Evolutionary conservation across 92 coral and sea anemone genomes (phyloP).

Genomic region (Palythoa caribaeorum): DNA sequence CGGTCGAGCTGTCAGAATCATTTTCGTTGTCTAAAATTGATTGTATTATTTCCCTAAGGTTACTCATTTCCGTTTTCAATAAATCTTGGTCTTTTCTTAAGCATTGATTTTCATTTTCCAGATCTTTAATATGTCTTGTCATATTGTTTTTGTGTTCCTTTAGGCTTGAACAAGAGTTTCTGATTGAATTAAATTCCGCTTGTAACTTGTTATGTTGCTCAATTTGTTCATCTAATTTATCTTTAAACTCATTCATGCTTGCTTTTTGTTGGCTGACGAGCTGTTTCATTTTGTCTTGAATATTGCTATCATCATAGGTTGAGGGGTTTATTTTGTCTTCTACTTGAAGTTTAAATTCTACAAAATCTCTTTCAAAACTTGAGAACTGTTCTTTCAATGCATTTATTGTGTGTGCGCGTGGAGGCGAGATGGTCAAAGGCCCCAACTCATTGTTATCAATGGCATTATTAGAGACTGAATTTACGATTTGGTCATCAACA

Average conservation of each 20-base stretch:
- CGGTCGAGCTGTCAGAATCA: slow-evolving; percentile 2
- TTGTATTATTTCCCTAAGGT: slow-evolving; percentile 10
- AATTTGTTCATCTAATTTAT: neutral
- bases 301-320: neutral
- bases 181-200: neutral
- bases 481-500: neutral
- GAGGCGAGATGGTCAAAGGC: neutral
- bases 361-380: slow-evolving; percentile 15
- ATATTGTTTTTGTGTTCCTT: slow-evolving; percentile 13
- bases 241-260: neutral
- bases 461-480: neutral
- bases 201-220: neutral
- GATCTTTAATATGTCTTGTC: slow-evolving; percentile 27
- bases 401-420: slow-evolving; percentile 13
- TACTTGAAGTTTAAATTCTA: neutral
- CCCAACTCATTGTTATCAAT: slow-evolving; percentile 25
- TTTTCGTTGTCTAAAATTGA: neutral
- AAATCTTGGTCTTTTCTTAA: slow-evolving; percentile 9
- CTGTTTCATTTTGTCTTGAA: slow-evolving; percentile 2
- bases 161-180: neutral
- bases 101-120: slow-evolving; percentile 20
- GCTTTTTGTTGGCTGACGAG: slow-evolving; percentile 7
- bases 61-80: neutral
- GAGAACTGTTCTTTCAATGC: slow-evolving; percentile 20
- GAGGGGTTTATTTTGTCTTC: neutral